phyloP scores from a whole-genome alignment of 2,113 vertebrate genomes.

The Xiphophorus hellerii region DNA sequence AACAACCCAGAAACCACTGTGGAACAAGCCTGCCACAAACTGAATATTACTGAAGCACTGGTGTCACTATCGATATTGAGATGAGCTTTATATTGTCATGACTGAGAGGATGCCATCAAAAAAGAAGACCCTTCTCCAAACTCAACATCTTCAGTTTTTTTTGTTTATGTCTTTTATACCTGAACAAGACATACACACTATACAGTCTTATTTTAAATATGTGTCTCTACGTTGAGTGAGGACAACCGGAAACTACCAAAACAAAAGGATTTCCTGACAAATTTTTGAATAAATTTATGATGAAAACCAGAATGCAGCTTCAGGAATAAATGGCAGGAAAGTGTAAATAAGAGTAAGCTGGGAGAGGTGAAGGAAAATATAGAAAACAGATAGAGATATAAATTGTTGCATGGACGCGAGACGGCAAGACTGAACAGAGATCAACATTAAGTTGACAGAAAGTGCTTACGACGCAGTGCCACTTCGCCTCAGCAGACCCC shows the following conservation, averaged over 20 bases:
- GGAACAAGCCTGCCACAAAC: no score
- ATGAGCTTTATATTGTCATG: no score
- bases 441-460: conserved; percentile 75
- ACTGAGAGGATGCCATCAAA: neutral
- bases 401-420: conserved; percentile 25
- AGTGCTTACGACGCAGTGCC: conserved; percentile 77
- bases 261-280: neutral
- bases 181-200: neutral
- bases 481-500: conserved; percentile 63
- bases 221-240: neutral
- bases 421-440: conserved; percentile 46
- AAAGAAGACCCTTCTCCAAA: neutral
- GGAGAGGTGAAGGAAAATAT: conserved; percentile 1
- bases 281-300: neutral
- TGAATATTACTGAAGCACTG: no score
- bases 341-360: conserved; percentile 56
- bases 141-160: neutral
- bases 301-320: neutral
- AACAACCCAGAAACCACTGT: no score
- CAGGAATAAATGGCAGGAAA: conserved; percentile 15
- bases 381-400: conserved; percentile 21
- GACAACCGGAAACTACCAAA: neutral
- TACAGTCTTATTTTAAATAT: neutral
- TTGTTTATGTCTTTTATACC: neutral
- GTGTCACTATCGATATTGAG: no score